Evolutionary conservation across 2,113 vertebrate species (phyloP).

Genomic region (Erythrolamprus reginae): DNA sequence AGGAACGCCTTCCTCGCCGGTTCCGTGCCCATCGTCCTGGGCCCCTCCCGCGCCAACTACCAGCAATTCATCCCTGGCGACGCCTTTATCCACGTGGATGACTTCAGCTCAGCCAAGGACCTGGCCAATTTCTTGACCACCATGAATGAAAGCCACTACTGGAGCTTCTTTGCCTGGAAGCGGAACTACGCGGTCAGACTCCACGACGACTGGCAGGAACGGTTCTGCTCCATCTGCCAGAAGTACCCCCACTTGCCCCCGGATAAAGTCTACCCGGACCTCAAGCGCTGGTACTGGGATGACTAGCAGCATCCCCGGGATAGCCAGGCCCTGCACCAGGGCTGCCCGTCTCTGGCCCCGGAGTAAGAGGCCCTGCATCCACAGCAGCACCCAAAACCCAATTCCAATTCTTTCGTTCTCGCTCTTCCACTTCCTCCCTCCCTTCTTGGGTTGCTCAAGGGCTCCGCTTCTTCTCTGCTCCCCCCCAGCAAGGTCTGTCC

Average conservation of each 20-base stretch:
- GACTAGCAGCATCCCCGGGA: fast-evolving
- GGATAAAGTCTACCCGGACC: slow-evolving; percentile 64
- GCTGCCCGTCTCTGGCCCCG: not conserved
- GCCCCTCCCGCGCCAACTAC: slow-evolving; percentile 75
- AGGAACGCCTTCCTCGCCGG: slow-evolving; percentile 75
- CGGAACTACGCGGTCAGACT: slow-evolving; percentile 65
- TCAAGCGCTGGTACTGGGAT: slow-evolving; percentile 70
- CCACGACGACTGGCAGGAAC: slow-evolving; percentile 76
- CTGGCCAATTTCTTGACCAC: slow-evolving; percentile 72
- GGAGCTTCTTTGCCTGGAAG: slow-evolving; percentile 77
- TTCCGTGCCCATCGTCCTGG: slow-evolving; percentile 82
- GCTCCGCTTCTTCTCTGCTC: not conserved
- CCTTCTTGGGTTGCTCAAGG: not conserved
- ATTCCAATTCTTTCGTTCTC: not conserved
- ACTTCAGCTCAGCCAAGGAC: slow-evolving; percentile 74
- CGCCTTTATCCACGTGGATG: slow-evolving; percentile 85
- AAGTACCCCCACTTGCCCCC: slow-evolving; percentile 61
- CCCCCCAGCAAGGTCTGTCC: not conserved
- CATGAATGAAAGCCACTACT: slow-evolving; percentile 74
- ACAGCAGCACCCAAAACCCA: not conserved
- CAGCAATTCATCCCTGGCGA: slow-evolving; percentile 73
- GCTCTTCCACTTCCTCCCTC: not conserved
- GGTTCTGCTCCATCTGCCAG: slow-evolving; percentile 80
- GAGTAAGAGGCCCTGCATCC: not conserved
- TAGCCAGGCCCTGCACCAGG: not conserved